A percentile compares a stretch with the other conserved stretches of the same genome.
phyloP scores from a whole-genome alignment of 2,888 invertebrate species.

The Epistrophe grossulariae region DNA sequence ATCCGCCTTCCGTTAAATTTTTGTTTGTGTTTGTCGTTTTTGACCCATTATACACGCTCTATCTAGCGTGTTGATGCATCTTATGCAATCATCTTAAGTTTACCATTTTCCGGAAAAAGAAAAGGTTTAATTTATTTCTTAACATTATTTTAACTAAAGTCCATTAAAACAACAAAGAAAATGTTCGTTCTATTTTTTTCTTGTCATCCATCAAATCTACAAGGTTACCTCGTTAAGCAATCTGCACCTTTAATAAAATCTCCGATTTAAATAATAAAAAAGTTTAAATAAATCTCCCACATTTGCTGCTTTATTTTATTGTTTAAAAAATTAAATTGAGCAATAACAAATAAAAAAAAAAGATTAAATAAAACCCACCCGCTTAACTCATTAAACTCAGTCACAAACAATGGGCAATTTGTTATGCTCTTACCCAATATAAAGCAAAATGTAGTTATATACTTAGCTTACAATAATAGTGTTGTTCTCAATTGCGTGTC shows the following conservation, averaged over 20 bases:
- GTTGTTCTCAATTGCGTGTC: constrained; percentile 51
- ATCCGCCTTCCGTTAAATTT: too few species aligned
- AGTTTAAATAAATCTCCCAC: constrained; percentile 11
- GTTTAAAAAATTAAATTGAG: constrained; percentile 38
- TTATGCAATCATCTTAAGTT: too few species aligned
- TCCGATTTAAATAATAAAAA: background rate
- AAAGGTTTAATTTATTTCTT: background rate
- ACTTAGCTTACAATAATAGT: background rate
- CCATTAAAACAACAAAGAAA: background rate
- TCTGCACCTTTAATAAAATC: constrained; percentile 3
- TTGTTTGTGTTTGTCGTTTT: too few species aligned
- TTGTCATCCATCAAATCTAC: background rate
- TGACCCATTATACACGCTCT: too few species aligned
- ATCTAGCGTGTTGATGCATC: too few species aligned
- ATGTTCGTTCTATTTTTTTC: background rate
- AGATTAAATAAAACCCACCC: constrained; percentile 22
- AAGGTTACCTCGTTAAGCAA: constrained; percentile 13
- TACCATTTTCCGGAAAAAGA: too few species aligned
- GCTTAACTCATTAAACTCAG: constrained; percentile 39
- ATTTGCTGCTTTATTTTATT: constrained; percentile 25
- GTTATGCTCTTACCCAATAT: constrained; percentile 40
- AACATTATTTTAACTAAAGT: background rate
- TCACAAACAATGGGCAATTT: constrained; percentile 64
- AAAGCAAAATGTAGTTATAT: constrained; percentile 14
- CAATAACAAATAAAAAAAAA: constrained; percentile 34